phyloP scores from a whole-genome alignment of 2,113 vertebrate species.

The Morone saxatilis region DNA sequence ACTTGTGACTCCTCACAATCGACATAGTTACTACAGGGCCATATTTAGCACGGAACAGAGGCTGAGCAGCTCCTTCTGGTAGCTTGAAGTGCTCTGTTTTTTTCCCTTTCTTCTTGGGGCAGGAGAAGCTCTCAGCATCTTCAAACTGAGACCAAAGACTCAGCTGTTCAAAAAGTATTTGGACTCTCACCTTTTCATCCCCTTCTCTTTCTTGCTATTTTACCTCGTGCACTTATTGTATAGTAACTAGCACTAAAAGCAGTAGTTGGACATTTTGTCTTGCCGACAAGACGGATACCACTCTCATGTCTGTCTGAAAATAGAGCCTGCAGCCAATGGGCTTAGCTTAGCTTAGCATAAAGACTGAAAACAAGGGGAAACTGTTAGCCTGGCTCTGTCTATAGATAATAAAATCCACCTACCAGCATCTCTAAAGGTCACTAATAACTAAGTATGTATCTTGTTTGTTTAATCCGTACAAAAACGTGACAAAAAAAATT shows the following conservation, averaged over 20 bases:
- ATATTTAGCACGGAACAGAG: conserved; percentile 77
- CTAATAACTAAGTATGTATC: no score
- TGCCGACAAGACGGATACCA: background rate
- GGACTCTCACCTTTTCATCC: conserved; percentile 24
- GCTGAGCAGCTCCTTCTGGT: conserved; percentile 53
- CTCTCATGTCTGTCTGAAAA: background rate
- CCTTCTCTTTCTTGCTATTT: background rate
- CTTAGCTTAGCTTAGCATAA: conserved; percentile 15
- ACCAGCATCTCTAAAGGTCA: background rate
- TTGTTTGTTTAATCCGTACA: background rate
- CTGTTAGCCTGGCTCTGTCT: background rate
- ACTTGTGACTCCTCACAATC: conserved; percentile 71
- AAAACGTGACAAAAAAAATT: background rate
- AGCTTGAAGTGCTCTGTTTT: conserved; percentile 36
- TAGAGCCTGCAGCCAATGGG: background rate
- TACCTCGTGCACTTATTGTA: background rate
- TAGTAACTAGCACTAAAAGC: background rate
- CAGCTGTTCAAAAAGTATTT: conserved; percentile 27
- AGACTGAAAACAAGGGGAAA: conserved; percentile 12
- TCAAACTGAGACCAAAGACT: conserved; percentile 43
- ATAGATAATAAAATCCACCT: background rate
- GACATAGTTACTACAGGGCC: conserved; percentile 72
- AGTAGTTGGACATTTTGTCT: background rate
- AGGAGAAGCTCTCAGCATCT: conserved; percentile 36
- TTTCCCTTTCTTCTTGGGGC: conserved; percentile 21